Base-by-base conservation (phyloP, 2,797 vertebrate genomes). In the Champsocephalus esox region DNA sequence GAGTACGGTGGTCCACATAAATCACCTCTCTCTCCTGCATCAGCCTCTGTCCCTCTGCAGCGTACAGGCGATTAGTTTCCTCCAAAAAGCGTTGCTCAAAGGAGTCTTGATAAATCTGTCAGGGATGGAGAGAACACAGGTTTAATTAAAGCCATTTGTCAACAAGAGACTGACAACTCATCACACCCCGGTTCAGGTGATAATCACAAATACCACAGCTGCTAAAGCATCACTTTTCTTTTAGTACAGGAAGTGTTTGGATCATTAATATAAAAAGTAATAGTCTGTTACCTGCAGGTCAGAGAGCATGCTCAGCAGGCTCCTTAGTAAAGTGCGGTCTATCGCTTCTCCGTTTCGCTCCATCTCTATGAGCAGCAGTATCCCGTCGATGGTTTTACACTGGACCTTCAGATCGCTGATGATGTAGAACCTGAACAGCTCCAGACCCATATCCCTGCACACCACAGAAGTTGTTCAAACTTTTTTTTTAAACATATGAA, bases 11-110 rank as follows among this genome's bases (percentile, higher is more conserved):
- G 56, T 62, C 24, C n/a, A 4, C 16, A 87, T 84, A 82, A 85
- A 81, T 93, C 95, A 98, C 98, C 97, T 99, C 98, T 96, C 98
- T 92, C 93, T 99, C 98, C 89, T 99, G 98, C 98, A 99, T 99
- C 83, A 99, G 96, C 87, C 98, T 96, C 94, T 99, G 98, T 81
- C 98, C 98, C 93, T 99, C 98, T 67, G 98, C 97, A 79, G 98
- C 97, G 14, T 99, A 99, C 48, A 99, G 93, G 0, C 97, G 95
- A 90, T 99, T 99, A 10, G 98, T 99, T 95, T 99, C 98, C 94
- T 99, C 97, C 92, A 99, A 92, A 94, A 99, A 99, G 79, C 97
- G 94, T 41, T 99, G 97, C 86, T 99, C 98, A 64, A 99, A 99
- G 75, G 97, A 99, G 91, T 99, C 98, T 90, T 99, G 98, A 93